These are phyloP conservation scores for Nesidiocoris tenuis DNA, from an alignment of 2,888 invertebrate species.

Conservation along the genomic window DNA sequence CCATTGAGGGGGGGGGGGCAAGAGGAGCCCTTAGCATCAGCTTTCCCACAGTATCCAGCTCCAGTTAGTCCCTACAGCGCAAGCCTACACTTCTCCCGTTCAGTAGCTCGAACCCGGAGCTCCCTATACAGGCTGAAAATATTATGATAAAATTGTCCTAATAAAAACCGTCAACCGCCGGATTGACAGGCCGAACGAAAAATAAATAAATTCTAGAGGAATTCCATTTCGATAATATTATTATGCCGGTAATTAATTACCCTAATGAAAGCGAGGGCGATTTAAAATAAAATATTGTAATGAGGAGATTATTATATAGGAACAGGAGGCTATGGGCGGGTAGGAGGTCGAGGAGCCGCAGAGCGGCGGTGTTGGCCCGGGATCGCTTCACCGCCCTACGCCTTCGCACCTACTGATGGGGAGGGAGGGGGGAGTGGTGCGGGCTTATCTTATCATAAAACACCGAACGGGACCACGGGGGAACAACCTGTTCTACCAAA, in stretches of 20 bases:
- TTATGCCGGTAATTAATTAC: conserved; percentile 34
- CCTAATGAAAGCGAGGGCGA: conserved; percentile 31
- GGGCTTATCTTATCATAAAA: no score
- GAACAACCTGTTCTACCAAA: no score
- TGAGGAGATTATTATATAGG: conserved; percentile 43
- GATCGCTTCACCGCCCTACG: neutral
- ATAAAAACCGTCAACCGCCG: neutral
- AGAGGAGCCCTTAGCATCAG: no score
- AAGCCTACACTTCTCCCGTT: neutral
- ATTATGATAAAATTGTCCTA: neutral
- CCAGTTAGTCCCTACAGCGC: neutral
- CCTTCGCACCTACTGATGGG: no score
- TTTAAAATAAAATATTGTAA: conserved; percentile 43
- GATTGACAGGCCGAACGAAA: neutral
- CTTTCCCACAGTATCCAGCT: no score
- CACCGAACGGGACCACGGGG: no score
- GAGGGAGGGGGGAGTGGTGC: no score
- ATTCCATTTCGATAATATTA: conserved; percentile 10
- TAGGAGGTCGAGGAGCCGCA: conserved; percentile 21
- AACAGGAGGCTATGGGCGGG: conserved; percentile 28
- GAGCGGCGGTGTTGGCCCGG: conserved; percentile 1
- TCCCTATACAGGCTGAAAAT: neutral
- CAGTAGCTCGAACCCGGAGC: neutral
- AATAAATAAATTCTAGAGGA: neutral
- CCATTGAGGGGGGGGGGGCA: no score